Evolutionary conservation across 2,113 vertebrate species (phyloP), one percentile per base, ranked within the genome.

Genomic region (Mustelus asterias): DNA sequence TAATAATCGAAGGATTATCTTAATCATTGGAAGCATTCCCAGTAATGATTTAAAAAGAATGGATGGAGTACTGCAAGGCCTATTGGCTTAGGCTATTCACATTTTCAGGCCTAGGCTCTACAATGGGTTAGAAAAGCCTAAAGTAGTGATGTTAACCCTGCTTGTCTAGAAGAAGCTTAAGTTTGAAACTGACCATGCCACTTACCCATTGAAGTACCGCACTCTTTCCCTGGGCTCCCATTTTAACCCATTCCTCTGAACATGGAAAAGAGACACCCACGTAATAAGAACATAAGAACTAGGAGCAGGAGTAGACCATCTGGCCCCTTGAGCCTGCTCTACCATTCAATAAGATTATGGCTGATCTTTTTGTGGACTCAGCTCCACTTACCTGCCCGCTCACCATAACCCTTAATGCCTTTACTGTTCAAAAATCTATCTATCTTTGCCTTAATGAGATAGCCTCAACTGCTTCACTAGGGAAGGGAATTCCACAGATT

Each of bases 21-120:
- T 92, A 58, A 92, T n/a, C 33, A 18, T n/a, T 92, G 88, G 54
- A 92, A 92, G 63, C 86, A 92, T n/a, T 44, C 88, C 88, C 58
- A 18, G 29, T n/a, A 20, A 63, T 18, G 7, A n/a, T 4, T 92
- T 92, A 13, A 90, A 58, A 29, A 58, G 54, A 60, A 14, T 16
- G 29, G 80, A 20, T 44, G 80, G 37, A 22, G 80, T 13, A 54
- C 33, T 33, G 13, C 88, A n/a, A 54, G 10, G 2, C 22, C 9
- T 9, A 54, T 44, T 88, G 85, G 24, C 9, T 41, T 3, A 20
- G n/a, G 18, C 37, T 37, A 83, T 41, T 83, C 37, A 1, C n/a
- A 44, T 41, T 44, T 20, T 83, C 37, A 18, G 80, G 16, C 18
- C 86, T 29, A 48, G 3, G 48, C 48, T 29, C 24, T 48, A 26